Evolutionary conservation across 1,140 invertebrate species (phyloP), one percentile per base, ranked within the genome.

Genomic region (Polyergus mexicanus): DNA sequence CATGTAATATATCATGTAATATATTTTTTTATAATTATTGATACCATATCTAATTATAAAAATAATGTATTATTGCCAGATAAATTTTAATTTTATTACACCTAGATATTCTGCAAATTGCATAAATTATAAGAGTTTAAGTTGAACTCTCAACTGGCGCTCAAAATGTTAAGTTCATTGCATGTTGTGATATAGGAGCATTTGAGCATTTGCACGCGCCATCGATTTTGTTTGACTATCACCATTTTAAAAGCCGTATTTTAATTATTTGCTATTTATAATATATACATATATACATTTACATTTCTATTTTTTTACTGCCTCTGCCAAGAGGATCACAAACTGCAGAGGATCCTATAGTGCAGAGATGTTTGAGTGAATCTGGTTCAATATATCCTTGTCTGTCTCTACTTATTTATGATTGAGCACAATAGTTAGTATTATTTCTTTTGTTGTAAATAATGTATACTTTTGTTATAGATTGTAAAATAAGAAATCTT

Each of bases 121-220:
- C 3, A 6, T 16, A 28, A 2, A 22, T 60, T 63, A 16, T 16
- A 7, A 2, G 2, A 16, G 8, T 7, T 65, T 47, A 32, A 44
- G 3, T 75, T 60, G 11, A 22, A 65, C 5, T 25, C 35, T 80
- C n/a, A 69, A 2, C 19, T 47, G 66, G 16, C n/a, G 54, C 38
- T 83, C 54, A 83, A 32, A 83, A 4, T 74, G 56, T 74, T 35
- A 72, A 35, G 19, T 80, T 11, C 56, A 85, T 90, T 85, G 86
- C 88, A 89, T 90, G 88, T 72, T 47, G 35, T 32, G 32, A 72
- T 44, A 35, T 35, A 83, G 47, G 22, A 78, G 80, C 66, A 51
- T 63, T 80, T 51, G 41, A 51, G 32, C 86, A 78, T 90, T 76
- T 86, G 89, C 88, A 85, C 76, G 86, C 19, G 28, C 85, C 68